Evolutionary conservation across 2,797 vertebrate genomes (phyloP).

Genomic region (Tauraco hartlaubi): DNA sequence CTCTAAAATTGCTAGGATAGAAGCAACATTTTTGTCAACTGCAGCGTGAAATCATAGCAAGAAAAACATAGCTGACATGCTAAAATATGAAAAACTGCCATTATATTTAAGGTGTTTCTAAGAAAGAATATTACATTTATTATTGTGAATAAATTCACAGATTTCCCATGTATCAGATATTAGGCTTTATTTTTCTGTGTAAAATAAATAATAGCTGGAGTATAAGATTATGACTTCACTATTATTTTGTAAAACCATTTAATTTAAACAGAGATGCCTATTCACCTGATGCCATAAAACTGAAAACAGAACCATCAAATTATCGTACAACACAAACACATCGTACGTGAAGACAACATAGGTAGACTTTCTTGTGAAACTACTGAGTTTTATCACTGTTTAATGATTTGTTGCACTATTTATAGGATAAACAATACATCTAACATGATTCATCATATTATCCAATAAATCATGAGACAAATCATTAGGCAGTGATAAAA

Average conservation of each 20-base stretch:
- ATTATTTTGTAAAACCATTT: conserved; percentile 76
- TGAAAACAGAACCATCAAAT: conserved; percentile 5
- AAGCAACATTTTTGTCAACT: conserved; percentile 35
- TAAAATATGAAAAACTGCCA: conserved; percentile 43
- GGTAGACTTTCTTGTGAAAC: conserved; percentile 59
- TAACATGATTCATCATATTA: conserved; percentile 84
- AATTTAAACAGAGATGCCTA: conserved; percentile 51
- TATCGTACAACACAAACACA: background rate
- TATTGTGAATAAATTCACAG: conserved; percentile 71
- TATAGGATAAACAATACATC: conserved; percentile 86
- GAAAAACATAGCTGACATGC: conserved; percentile 7
- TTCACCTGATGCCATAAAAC: conserved; percentile 33
- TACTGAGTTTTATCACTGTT: conserved; percentile 75
- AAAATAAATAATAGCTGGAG: conserved; percentile 76
- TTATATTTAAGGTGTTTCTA: conserved; percentile 67
- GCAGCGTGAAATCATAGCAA: background rate
- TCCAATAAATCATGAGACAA: conserved; percentile 87
- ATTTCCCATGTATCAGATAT: conserved; percentile 62
- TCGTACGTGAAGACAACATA: background rate
- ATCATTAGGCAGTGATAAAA: conserved; percentile 88
- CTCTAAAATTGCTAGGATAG: background rate
- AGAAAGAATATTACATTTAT: conserved; percentile 74
- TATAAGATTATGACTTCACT: conserved; percentile 72
- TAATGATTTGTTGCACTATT: conserved; percentile 84
- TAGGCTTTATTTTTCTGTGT: conserved; percentile 78